Conservation (phyloP, 2,888 invertebrate species). For the Catonia carolina region DNA sequence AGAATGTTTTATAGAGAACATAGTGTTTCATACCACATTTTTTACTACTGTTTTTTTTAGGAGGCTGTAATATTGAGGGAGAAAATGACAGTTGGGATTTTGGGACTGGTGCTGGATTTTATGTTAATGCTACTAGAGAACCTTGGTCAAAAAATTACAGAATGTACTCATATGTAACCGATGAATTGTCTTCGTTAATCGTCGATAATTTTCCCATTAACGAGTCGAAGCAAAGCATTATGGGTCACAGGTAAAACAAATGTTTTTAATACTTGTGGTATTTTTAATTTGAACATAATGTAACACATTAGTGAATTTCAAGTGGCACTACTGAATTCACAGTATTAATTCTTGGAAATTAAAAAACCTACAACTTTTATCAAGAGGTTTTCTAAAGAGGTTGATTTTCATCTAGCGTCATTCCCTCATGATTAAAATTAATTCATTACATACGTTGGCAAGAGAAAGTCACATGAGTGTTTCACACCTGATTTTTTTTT, state of each 20-base stretch:
- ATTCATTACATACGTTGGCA: too few species aligned
- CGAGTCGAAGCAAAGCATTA: slow-evolving; percentile 60
- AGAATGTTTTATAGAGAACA: too few species aligned
- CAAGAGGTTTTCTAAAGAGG: too few species aligned
- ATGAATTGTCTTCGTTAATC: slow-evolving; percentile 71
- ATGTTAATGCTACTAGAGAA: slow-evolving; percentile 83
- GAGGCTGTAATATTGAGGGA: slow-evolving; percentile 80
- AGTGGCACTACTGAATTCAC: too few species aligned
- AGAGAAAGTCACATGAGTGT: too few species aligned
- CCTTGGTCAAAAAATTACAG: slow-evolving; percentile 89
- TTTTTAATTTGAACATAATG: slow-evolving; percentile 18
- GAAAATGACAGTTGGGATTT: slow-evolving; percentile 92
- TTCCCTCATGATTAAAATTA: too few species aligned
- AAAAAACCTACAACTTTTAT: too few species aligned
- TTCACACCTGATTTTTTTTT: too few species aligned
- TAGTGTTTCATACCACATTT: too few species aligned
- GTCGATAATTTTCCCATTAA: slow-evolving; percentile 63
- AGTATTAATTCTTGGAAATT: too few species aligned
- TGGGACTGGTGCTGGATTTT: slow-evolving; percentile 93
- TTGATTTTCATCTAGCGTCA: too few species aligned
- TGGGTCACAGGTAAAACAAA: slow-evolving; percentile 68
- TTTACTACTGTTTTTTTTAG: slow-evolving; percentile 40
- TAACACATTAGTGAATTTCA: slow-evolving; percentile 3
- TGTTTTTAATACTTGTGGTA: slow-evolving; percentile 15
- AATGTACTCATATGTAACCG: slow-evolving; percentile 93